These are phyloP conservation scores for Neostethus bicornis DNA, from an alignment of 2,797 vertebrate genomes.

Conservation along the genomic window DNA sequence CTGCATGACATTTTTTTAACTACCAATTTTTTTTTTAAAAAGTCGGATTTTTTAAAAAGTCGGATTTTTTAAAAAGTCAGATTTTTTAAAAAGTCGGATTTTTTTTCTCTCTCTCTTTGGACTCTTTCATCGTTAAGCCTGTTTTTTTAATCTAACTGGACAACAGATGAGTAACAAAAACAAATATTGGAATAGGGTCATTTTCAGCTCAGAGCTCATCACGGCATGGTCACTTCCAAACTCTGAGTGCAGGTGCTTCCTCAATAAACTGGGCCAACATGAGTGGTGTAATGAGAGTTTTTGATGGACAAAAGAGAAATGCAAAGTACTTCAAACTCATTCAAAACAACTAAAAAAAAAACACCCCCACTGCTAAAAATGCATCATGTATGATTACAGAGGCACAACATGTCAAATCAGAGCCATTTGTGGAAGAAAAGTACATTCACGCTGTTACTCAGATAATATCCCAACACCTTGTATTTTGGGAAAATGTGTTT, in stretches of 20 bases:
- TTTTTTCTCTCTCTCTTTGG: not conserved
- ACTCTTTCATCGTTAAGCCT: not conserved
- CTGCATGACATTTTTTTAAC: conserved; percentile 9
- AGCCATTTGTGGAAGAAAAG: conserved; percentile 25
- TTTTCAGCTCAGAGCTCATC: conserved; percentile 18
- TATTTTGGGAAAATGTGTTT: conserved; percentile 13
- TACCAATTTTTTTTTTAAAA: not conserved
- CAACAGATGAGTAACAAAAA: not conserved
- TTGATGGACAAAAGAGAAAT: conserved; percentile 31
- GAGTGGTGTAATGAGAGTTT: conserved; percentile 47
- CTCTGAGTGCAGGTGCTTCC: conserved; percentile 34
- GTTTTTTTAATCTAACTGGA: conserved; percentile 19
- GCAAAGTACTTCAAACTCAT: conserved; percentile 39
- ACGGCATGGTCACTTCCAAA: conserved; percentile 21
- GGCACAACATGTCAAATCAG: conserved; percentile 35
- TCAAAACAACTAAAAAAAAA: conserved; percentile 43
- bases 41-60: too few relatives aligned
- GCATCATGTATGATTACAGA: conserved; percentile 43
- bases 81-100: too few relatives aligned
- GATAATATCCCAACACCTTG: conserved; percentile 11
- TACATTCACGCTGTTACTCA: conserved; percentile 19
- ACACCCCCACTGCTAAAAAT: conserved; percentile 35
- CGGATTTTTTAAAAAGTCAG: too few relatives aligned
- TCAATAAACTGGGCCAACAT: conserved; percentile 27
- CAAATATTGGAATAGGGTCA: not conserved